phyloP scores from a whole-genome alignment of 2,797 vertebrate genomes.

The Thripadectes ignobilis region DNA sequence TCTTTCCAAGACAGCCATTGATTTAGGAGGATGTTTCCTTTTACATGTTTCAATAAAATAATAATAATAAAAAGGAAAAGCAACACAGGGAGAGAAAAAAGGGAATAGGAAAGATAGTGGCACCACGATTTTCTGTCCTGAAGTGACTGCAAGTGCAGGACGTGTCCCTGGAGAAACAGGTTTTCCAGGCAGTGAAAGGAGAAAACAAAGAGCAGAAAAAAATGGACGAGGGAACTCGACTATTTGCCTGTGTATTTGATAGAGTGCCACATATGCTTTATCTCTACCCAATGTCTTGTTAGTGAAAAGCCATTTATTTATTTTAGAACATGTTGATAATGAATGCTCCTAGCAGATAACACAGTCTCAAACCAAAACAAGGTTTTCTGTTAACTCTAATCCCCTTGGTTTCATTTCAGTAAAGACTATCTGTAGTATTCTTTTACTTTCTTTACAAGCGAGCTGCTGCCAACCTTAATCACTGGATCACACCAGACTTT shows the following conservation, averaged over 20 bases:
- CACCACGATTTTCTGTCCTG: neutral
- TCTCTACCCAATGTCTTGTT: slow-evolving; percentile 35
- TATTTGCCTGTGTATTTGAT: slow-evolving; percentile 35
- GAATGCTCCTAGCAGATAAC: slow-evolving; percentile 59
- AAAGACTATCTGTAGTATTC: slow-evolving; percentile 24
- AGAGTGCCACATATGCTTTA: slow-evolving; percentile 34
- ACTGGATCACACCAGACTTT: slow-evolving; percentile 10
- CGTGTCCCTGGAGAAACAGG: neutral
- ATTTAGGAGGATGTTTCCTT: slow-evolving; percentile 49
- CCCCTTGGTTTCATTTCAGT: slow-evolving; percentile 43
- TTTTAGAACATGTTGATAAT: slow-evolving; percentile 43
- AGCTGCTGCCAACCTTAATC: slow-evolving; percentile 54
- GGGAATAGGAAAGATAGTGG: neutral
- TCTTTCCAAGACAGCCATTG: slow-evolving; percentile 50
- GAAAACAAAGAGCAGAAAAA: slow-evolving; percentile 36
- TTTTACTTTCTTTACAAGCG: slow-evolving; percentile 41
- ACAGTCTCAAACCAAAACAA: slow-evolving; percentile 45
- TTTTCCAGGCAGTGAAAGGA: slow-evolving; percentile 3
- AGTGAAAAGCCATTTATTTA: slow-evolving; percentile 59
- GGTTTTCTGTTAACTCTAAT: slow-evolving; percentile 43
- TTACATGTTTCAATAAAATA: neutral
- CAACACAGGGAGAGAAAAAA: neutral
- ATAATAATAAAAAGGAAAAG: neutral
- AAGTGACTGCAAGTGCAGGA: neutral
- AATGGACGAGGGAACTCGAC: neutral